A percentile compares a stretch with the other conserved stretches of the same genome.
Evolutionary conservation across 2,113 vertebrate genomes (phyloP).

Genomic region (Cryptoleucopteryx plumbea): DNA sequence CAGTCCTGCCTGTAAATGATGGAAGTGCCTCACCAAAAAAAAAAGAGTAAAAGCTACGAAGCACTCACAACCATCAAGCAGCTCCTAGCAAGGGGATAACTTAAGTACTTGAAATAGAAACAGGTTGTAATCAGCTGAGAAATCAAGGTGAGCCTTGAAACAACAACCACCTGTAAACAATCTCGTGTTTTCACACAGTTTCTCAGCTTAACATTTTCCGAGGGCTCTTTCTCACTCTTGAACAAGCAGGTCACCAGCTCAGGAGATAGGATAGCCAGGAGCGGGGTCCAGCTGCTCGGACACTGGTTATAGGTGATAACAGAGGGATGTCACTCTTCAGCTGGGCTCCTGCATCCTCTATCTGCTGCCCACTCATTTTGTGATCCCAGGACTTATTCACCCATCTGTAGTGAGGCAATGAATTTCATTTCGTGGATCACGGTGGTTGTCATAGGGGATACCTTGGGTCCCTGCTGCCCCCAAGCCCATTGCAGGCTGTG

Average conservation of each 20-base stretch:
- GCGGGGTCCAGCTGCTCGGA: fast-evolving
- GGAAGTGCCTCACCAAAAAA: neutral
- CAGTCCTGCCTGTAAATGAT: neutral
- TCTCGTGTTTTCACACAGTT: neutral
- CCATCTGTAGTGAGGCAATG: neutral
- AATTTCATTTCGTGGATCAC: neutral
- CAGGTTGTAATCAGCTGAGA: neutral
- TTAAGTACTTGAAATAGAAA: neutral
- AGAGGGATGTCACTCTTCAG: neutral
- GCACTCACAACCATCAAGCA: neutral
- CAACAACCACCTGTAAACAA: neutral
- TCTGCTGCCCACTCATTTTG: neutral
- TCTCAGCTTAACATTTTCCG: neutral
- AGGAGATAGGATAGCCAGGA: neutral
- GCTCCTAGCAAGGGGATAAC: neutral
- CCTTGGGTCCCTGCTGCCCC: neutral
- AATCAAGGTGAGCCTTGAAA: neutral
- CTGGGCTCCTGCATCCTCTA: neutral
- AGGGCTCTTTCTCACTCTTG: neutral
- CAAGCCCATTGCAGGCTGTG: neutral
- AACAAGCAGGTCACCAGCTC: neutral
- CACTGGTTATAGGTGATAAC: fast-evolving
- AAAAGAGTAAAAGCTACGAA: neutral
- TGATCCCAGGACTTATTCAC: neutral
- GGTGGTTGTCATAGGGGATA: neutral